Conservation (phyloP, 2,888 invertebrate species). For the Synergus laeviventris region DNA sequence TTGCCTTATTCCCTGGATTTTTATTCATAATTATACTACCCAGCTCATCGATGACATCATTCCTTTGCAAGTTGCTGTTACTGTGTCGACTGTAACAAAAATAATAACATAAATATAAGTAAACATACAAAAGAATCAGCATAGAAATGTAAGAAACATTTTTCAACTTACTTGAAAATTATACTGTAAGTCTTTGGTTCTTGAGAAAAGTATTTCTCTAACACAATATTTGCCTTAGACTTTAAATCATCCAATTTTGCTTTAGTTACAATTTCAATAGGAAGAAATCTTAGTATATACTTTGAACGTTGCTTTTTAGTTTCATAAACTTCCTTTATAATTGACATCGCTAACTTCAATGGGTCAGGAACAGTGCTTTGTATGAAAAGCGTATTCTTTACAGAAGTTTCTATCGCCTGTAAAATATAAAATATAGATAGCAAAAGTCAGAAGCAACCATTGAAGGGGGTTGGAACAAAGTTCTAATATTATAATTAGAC, state of each 20-base stretch:
- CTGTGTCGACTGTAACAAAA: conserved; percentile 80
- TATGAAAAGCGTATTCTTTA: conserved; percentile 91
- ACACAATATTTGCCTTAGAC: conserved; percentile 81
- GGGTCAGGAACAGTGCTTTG: conserved; percentile 87
- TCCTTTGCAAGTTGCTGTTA: conserved; percentile 84
- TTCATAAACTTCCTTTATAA: conserved; percentile 84
- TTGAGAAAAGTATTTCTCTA: conserved; percentile 86
- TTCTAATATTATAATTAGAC: no score
- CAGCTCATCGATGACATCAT: conserved; percentile 84
- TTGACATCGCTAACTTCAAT: conserved; percentile 82
- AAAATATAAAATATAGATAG: conserved; percentile 57
- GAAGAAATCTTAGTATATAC: conserved; percentile 87
- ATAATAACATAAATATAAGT: not conserved
- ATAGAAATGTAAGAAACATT: conserved; percentile 21
- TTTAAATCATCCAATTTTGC: conserved; percentile 87
- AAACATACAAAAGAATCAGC: conserved; percentile 32
- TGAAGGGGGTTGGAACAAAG: no score
- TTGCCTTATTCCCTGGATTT: conserved; percentile 85
- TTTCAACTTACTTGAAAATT: conserved; percentile 80
- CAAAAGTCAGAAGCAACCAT: not conserved
- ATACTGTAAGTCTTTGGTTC: conserved; percentile 86
- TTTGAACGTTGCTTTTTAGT: conserved; percentile 85
- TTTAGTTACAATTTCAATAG: conserved; percentile 86
- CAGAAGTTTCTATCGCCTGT: conserved; percentile 87
- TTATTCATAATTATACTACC: conserved; percentile 84